These are phyloP conservation scores for Hyposmocoma kahamanoa DNA, from an alignment of 1,140 invertebrate species.

Conservation along the genomic window DNA sequence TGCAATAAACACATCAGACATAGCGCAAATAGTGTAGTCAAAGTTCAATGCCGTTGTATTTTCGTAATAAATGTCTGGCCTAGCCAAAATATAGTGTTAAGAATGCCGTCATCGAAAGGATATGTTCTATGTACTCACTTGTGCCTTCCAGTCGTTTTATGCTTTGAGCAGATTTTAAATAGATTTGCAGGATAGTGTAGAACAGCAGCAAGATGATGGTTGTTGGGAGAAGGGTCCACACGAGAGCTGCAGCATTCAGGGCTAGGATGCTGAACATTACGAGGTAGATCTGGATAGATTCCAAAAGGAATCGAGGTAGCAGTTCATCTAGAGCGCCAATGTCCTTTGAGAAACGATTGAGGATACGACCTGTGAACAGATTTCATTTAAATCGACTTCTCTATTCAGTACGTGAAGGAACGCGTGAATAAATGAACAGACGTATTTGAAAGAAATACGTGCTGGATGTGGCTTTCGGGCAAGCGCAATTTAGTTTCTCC, in stretches of 20 bases:
- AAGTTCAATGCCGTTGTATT: no score
- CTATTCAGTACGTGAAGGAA: no score
- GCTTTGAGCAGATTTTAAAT: constrained; percentile 87
- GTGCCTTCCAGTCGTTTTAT: constrained; percentile 90
- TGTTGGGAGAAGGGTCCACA: constrained; percentile 82
- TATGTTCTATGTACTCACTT: constrained; percentile 74
- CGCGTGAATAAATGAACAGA: no score
- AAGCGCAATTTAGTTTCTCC: no score
- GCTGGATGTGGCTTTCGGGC: no score
- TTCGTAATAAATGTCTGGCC: no score
- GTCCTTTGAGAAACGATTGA: constrained; percentile 85
- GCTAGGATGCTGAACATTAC: constrained; percentile 76
- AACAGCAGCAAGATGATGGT: constrained; percentile 81
- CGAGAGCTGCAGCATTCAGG: constrained; percentile 84
- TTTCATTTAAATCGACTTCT: no score
- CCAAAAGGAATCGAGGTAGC: constrained; percentile 85
- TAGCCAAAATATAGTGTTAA: no score
- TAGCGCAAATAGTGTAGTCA: no score
- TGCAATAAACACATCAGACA: no score
- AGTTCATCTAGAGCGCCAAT: constrained; percentile 88
- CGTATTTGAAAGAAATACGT: no score
- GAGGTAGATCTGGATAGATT: constrained; percentile 82
- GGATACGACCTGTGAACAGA: constrained; percentile 79
- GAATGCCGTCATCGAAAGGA: no score
- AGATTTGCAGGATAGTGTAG: constrained; percentile 83